phyloP scores from a whole-genome alignment of 1,140 invertebrate species.

The Eumaeus atala region DNA sequence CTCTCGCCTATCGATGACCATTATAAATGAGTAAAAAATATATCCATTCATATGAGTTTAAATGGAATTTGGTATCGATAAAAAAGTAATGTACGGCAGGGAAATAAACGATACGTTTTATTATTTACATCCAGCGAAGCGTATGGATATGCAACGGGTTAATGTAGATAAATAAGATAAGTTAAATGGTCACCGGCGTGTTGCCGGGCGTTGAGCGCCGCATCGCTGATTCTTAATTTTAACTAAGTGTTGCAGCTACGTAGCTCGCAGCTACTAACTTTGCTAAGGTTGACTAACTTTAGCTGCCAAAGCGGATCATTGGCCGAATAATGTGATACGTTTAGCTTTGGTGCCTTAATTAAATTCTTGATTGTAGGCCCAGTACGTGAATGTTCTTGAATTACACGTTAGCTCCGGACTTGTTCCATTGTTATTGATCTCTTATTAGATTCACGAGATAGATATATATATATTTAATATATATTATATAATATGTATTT shows the following conservation, averaged over 20 bases:
- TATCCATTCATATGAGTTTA: no score
- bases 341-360: slow-evolving; percentile 11
- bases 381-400: background rate
- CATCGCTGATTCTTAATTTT: slow-evolving; percentile 10
- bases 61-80: no score
- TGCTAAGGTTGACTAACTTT: slow-evolving; percentile 8
- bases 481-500: no score
- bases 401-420: background rate
- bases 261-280: slow-evolving; percentile 5
- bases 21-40: no score
- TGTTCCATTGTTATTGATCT: no score
- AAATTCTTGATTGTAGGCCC: slow-evolving; percentile 10
- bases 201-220: background rate
- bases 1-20: no score
- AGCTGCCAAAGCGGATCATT: slow-evolving; percentile 9
- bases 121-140: background rate
- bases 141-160: background rate
- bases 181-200: background rate
- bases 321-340: slow-evolving; percentile 9
- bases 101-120: no score
- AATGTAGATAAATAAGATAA: slow-evolving; percentile 5
- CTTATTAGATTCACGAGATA: no score
- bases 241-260: slow-evolving; percentile 8
- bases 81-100: no score
- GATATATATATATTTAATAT: no score